Base-by-base conservation (phyloP, 53 echinoderm and acorn worm species). In the Temnopleurus reevesii region DNA sequence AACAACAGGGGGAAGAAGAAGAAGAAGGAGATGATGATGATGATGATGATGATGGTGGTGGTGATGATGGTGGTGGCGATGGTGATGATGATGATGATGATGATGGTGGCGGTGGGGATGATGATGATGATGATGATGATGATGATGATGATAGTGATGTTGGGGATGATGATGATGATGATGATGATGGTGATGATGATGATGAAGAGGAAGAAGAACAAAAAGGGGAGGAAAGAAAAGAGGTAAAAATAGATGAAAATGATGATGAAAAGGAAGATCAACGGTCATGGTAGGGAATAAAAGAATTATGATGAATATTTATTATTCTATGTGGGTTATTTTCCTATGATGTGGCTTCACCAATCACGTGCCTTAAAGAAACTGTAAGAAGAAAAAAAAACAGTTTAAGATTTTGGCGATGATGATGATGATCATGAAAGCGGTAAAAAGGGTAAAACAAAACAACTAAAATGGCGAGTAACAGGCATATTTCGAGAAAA, bases 401-500 rank as follows among this genome's bases (percentile, higher is more conserved):
- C n/a, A n/a, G n/a, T n/a, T n/a, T n/a, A n/a, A n/a, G n/a, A n/a
- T n/a, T n/a, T n/a, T n/a, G n/a, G n/a, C n/a, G n/a, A n/a, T n/a
- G n/a, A n/a, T n/a, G n/a, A n/a, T n/a, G n/a, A n/a, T 71, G 41
- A 71, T 36, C 21, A 17, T 63, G 30, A 59, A 27, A 9, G 63
- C 30, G 29, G 31, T 63, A 33, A 13, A 63, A 33, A 63, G 63
- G 63, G 63, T 31, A 63, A 31, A 33, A 9, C 28, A n/a, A 26
- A 18, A 13, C 30, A 12, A 23, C 38, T n/a, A n/a, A 21, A 21
- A 9, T 71, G 71, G 2, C 71, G 23, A n/a, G 71, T 41, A 7
- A 71, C 4, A 36, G 43, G 9, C 71, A 71, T 71, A 71, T 71
- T 71, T n/a, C n/a, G n/a, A n/a, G n/a, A n/a, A n/a, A n/a, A n/a